These are phyloP conservation scores for Notocelia uddmanniana DNA, from an alignment of 2,888 invertebrate genomes.

Conservation along the genomic window DNA sequence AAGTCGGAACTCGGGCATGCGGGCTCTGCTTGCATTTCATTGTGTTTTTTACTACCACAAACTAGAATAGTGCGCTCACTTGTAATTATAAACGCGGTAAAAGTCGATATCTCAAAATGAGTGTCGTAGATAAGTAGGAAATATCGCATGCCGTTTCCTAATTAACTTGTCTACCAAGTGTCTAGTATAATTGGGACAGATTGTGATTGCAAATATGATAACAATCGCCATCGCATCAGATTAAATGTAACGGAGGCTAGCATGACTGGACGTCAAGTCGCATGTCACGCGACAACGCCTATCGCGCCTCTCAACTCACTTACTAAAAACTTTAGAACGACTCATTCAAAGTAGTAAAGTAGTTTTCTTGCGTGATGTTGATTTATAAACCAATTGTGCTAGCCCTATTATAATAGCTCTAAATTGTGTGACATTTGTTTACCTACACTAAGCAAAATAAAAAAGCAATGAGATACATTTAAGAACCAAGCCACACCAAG, in stretches of 20 bases:
- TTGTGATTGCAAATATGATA: background rate
- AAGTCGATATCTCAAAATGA: background rate
- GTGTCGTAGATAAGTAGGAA: background rate
- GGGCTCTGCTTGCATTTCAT: constrained; percentile 25
- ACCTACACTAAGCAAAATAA: no score
- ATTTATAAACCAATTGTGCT: no score
- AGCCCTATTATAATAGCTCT: no score
- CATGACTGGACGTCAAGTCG: background rate
- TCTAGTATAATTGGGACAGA: background rate
- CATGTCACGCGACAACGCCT: background rate
- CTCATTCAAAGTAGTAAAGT: background rate
- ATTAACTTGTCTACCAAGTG: background rate
- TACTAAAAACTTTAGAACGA: no score
- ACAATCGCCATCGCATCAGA: background rate
- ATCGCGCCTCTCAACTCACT: background rate
- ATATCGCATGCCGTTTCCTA: background rate
- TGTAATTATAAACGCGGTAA: background rate
- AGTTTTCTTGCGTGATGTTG: background rate
- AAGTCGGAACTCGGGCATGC: constrained; percentile 36
- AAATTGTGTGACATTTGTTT: no score
- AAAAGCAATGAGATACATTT: no score
- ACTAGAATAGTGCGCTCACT: background rate
- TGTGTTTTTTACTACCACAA: constrained; percentile 22
- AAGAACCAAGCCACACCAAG: no score
- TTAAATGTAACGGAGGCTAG: background rate